Evolutionary conservation across 2,888 invertebrate species (phyloP).

Genomic region (Cephus nigrinus): DNA sequence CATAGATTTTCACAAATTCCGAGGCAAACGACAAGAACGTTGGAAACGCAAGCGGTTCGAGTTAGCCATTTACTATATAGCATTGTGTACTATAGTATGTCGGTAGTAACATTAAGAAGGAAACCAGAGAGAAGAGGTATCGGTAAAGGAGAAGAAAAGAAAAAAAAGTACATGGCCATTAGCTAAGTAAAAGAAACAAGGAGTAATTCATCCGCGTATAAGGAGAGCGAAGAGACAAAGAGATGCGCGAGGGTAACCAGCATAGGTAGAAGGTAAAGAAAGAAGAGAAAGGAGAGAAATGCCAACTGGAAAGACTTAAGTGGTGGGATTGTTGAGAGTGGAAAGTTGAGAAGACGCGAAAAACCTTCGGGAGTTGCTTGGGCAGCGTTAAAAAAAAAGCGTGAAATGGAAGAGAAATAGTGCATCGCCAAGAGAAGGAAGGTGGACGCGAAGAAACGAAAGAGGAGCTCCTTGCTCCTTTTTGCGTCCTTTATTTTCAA

Average conservation of each 20-base stretch:
- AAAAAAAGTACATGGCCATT: conserved; percentile 25
- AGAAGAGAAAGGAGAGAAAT: neutral
- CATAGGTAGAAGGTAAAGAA: conserved; percentile 5
- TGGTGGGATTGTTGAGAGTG: neutral
- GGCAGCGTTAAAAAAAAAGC: conserved; percentile 4
- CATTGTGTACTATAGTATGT: neutral
- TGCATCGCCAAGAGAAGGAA: neutral
- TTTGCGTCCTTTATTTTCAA: conserved; percentile 1
- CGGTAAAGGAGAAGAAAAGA: conserved; percentile 7
- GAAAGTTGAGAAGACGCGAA: conserved; percentile 12
- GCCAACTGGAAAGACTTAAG: neutral
- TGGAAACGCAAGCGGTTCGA: neutral
- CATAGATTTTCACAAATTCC: neutral
- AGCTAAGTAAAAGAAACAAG: conserved; percentile 22
- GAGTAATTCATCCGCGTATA: conserved; percentile 25
- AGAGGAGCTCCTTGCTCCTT: neutral
- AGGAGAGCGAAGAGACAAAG: conserved; percentile 11
- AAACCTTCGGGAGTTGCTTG: conserved; percentile 5
- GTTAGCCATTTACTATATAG: neutral
- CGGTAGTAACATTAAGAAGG: neutral
- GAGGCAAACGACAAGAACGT: neutral
- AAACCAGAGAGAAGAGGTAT: neutral
- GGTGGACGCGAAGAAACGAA: neutral
- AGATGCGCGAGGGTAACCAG: neutral
- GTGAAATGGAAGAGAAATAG: conserved; percentile 3